Conservation (phyloP, 2,113 vertebrate species). For the Seriola quinqueradiata region DNA sequence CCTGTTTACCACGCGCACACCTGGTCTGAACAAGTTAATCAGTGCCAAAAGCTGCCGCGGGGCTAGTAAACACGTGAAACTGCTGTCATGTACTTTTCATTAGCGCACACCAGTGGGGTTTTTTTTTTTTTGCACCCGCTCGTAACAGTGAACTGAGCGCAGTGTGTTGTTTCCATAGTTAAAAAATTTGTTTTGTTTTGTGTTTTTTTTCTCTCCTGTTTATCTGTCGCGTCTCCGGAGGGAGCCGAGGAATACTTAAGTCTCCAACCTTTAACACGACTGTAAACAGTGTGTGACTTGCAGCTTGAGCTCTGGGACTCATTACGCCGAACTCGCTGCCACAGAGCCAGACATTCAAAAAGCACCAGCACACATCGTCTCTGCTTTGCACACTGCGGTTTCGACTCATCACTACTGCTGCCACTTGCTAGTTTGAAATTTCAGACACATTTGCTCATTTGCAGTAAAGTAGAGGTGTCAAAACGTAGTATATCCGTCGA, state of each 20-base stretch:
- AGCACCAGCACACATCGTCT: constrained; percentile 5
- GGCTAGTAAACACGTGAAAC: constrained; percentile 22
- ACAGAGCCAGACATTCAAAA: constrained; percentile 22
- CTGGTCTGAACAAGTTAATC: background rate
- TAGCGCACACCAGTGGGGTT: background rate
- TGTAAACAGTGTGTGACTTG: constrained; percentile 55
- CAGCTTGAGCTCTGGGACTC: constrained; percentile 57
- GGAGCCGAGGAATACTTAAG: constrained; percentile 6
- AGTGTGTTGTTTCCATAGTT: constrained; percentile 14
- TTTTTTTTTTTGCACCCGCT: background rate
- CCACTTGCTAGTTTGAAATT: constrained; percentile 15
- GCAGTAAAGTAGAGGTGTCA: constrained; percentile 1
- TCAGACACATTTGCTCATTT: constrained; percentile 28
- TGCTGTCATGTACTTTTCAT: background rate
- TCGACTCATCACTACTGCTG: constrained; percentile 17
- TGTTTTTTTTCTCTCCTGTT: constrained; percentile 8
- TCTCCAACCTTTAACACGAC: constrained; percentile 54
- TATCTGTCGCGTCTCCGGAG: constrained; percentile 28
- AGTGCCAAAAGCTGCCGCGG: background rate
- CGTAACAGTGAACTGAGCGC: background rate
- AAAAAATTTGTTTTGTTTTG: background rate
- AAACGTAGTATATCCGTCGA: constrained; percentile 9
- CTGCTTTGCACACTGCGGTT: constrained; percentile 13
- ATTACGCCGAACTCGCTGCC: constrained; percentile 46
- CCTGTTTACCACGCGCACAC: background rate